phyloP scores from a whole-genome alignment of 2,888 invertebrate genomes.

The Tenthredo distinguenda region DNA sequence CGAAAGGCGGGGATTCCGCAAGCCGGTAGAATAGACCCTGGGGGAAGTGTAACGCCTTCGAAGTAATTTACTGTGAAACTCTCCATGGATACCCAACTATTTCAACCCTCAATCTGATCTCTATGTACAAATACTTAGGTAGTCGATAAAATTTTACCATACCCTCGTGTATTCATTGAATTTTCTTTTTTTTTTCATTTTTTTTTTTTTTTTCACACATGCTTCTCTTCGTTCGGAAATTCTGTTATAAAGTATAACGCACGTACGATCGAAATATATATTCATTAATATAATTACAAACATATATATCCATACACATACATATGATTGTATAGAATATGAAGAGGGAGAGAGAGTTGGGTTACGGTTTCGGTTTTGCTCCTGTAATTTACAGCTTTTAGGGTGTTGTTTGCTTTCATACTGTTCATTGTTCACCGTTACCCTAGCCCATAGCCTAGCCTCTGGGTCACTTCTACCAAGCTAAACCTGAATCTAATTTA shows the following conservation, averaged over 20 bases:
- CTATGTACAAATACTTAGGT: neutral
- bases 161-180: neutral
- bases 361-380: constrained; percentile 43
- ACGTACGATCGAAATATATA: neutral
- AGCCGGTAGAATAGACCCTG: constrained; percentile 50
- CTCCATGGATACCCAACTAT: neutral
- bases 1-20: constrained; percentile 39
- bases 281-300: neutral
- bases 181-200: neutral
- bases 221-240: neutral
- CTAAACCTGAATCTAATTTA: constrained; percentile 71
- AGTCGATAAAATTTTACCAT: neutral
- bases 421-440: constrained; percentile 49
- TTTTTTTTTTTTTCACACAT: neutral
- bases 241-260: too few species aligned
- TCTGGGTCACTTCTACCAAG: constrained; percentile 50
- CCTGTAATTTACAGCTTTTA: constrained; percentile 47
- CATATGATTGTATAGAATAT: neutral
- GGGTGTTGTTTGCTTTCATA: constrained; percentile 51
- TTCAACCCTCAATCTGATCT: constrained; percentile 10
- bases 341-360: constrained; percentile 4
- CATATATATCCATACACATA: neutral
- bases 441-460: constrained; percentile 14
- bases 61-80: constrained; percentile 69
- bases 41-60: constrained; percentile 71